phyloP scores from a whole-genome alignment of 2,888 invertebrate species.

The Drosophila conformis region DNA sequence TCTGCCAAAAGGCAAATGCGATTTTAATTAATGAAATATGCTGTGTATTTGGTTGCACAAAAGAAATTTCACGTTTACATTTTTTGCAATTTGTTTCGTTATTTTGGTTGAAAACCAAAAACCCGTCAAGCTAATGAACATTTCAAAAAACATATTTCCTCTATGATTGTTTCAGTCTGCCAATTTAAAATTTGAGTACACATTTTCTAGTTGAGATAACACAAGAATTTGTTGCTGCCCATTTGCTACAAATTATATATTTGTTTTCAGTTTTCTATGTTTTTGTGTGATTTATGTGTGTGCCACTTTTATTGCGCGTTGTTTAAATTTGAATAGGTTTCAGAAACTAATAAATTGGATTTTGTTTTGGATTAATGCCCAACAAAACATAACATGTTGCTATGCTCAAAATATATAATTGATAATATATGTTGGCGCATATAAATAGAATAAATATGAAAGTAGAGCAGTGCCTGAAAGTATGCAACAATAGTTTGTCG shows the following conservation, averaged over 20 bases:
- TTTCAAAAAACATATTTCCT: constrained; percentile 25
- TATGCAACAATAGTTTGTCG: constrained; percentile 1
- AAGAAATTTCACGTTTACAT: constrained; percentile 64
- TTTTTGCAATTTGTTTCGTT: constrained; percentile 54
- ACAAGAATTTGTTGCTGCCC: constrained; percentile 61
- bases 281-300: constrained; percentile 74
- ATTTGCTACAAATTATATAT: constrained; percentile 49
- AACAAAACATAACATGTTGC: constrained; percentile 20
- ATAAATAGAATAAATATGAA: background rate
- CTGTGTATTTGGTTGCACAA: constrained; percentile 73
- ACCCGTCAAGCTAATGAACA: constrained; percentile 67
- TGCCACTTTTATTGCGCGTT: constrained; percentile 60
- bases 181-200: constrained; percentile 44
- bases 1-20: constrained; percentile 72
- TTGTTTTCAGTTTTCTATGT: constrained; percentile 25
- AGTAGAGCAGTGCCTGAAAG: constrained; percentile 6
- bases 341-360: constrained; percentile 65
- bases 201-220: constrained; percentile 75
- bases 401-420: constrained; percentile 17
- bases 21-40: constrained; percentile 80
- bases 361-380: constrained; percentile 15
- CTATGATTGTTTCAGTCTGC: constrained; percentile 30
- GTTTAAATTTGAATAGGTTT: constrained; percentile 57
- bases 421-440: background rate
- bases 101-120: constrained; percentile 39